Evolutionary conservation across 2,888 invertebrate species (phyloP), one percentile per base, ranked within the genome.

Genomic region (Heliconius sara): DNA sequence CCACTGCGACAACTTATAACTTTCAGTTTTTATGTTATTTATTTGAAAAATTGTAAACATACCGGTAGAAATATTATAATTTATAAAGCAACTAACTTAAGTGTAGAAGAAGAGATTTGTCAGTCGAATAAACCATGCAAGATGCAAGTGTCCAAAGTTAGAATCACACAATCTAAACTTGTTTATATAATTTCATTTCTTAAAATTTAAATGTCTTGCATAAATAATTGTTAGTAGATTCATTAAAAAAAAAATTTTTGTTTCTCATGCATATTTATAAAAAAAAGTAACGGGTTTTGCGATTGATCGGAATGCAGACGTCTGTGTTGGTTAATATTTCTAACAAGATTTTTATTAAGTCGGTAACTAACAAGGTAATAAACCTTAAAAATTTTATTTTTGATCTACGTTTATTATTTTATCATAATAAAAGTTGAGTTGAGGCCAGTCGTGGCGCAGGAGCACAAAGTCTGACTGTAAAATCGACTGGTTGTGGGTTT

Each of bases 181-280:
- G 79, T 72, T 22, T 76, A 73, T 79, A 77, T 66, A 77, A 80
- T 82, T 81, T 77, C 70, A 80, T 82, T 81, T 77, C 74, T 67
- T 39, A 68, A 12, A n/a, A 39, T 39, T 68, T 39, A 68, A 68
- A 39, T n/a, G 2, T 68, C n/a, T 3, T 13, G 68, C 12, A 68
- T 39, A 68, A 68, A 68, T 68, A 39, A 39, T n/a, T 39, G 12
- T 68, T 68, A 10, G 39, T 39, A 39, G 39, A 39, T 39, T 9
- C 39, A 9, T 39, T 9, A 2, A 39, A 39, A 10, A n/a, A 68
- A 39, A n/a, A n/a, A 68, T 39, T 16, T 66, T 19, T 30, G 66
- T 66, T n/a, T 68, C 68, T 68, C 68, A 68, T 68, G 68, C 68
- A 68, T 68, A 68, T 68, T 68, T 68, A 68, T 68, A 68, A 68